These are phyloP conservation scores for Eristalinus sepulchralis DNA, from an alignment of 2,888 invertebrate species.

Conservation along the genomic window DNA sequence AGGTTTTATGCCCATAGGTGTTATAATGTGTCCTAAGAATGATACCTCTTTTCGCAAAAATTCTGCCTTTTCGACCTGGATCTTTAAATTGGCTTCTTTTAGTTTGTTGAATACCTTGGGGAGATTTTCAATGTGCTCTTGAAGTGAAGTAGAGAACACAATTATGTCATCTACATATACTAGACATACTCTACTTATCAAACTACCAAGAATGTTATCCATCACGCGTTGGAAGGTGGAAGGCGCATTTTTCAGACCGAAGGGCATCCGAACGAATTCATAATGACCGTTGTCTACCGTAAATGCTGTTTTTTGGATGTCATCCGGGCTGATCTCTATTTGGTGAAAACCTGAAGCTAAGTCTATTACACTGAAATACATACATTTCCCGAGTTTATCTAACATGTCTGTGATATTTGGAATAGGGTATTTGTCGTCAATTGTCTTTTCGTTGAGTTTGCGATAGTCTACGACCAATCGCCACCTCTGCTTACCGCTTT, in stretches of 20 bases:
- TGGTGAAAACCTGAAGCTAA: constrained; percentile 40
- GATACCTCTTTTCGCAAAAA: not conserved
- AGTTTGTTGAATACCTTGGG: no score
- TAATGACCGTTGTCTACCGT: not conserved
- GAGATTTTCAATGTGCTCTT: not conserved
- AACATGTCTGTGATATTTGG: no score
- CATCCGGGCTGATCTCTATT: constrained; percentile 8
- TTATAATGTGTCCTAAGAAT: not conserved
- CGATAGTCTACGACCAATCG: no score
- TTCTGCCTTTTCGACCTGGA: not conserved
- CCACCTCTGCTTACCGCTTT: no score
- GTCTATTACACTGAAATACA: no score
- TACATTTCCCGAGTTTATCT: no score
- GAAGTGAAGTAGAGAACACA: not conserved
- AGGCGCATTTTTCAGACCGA: not conserved
- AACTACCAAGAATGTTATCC: not conserved
- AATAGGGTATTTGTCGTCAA: no score
- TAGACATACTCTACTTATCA: no score
- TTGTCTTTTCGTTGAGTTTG: no score
- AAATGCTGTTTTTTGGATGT: not conserved
- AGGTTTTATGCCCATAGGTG: not conserved
- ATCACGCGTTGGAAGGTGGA: no score
- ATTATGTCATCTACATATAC: no score
- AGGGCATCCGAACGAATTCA: not conserved
- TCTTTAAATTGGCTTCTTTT: not conserved